phyloP scores from a whole-genome alignment of 2,797 vertebrate genomes.

The Melanogrammus aeglefinus region DNA sequence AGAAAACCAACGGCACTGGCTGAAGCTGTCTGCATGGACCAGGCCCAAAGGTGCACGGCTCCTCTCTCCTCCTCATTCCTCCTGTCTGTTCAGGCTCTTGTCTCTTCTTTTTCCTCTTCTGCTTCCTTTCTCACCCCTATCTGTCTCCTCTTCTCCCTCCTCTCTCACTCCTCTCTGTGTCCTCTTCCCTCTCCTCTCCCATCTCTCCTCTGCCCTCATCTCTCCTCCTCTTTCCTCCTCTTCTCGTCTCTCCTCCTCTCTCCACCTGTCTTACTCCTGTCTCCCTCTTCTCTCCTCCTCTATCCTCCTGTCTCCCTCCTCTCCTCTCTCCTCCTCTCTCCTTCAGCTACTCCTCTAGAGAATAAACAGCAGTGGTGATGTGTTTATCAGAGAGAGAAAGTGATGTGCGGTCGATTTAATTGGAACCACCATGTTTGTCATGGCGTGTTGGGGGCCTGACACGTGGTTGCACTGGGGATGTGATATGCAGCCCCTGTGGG shows the following conservation, averaged over 20 bases:
- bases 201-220: too few relatives aligned
- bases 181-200: too few relatives aligned
- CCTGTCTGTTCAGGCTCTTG: background rate
- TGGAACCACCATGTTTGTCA: background rate
- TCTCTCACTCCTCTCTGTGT: too few relatives aligned
- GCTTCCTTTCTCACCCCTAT: background rate
- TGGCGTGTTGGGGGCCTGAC: background rate
- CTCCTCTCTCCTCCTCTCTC: background rate
- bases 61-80: background rate
- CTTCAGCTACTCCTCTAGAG: background rate
- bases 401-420: background rate
- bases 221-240: too few relatives aligned
- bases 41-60: background rate
- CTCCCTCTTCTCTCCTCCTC: background rate
- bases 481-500: slow-evolving; percentile 7
- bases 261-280: background rate
- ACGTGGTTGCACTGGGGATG: background rate
- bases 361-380: background rate
- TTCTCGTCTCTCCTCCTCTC: slow-evolving; percentile 11
- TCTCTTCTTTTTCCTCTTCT: background rate
- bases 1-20: slow-evolving; percentile 11
- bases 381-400: slow-evolving; percentile 14
- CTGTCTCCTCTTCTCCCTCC: too few relatives aligned
- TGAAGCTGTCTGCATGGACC: background rate
- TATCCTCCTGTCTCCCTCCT: background rate